These are phyloP conservation scores for Zophobas atratus DNA, from an alignment of 1,140 invertebrate genomes.

Conservation along the genomic window DNA sequence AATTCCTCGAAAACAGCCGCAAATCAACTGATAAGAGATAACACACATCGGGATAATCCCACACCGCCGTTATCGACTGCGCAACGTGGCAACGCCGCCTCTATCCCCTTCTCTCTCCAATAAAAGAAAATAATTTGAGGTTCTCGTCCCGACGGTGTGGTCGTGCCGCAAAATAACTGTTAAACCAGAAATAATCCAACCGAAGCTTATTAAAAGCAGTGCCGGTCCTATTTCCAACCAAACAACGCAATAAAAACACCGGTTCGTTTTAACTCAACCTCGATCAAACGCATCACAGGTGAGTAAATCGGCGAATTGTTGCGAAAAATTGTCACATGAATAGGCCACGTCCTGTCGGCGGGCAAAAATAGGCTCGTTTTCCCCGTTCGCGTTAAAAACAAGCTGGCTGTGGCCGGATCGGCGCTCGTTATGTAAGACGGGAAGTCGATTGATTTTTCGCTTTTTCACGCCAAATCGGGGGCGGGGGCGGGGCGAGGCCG, in stretches of 20 bases:
- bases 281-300: slow-evolving; percentile 14
- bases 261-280: not conserved
- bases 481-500: not conserved
- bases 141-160: slow-evolving; percentile 4
- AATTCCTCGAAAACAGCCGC: not conserved
- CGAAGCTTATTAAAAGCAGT: slow-evolving; percentile 11
- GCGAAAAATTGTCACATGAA: slow-evolving; percentile 27
- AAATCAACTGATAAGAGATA: not conserved
- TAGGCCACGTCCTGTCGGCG: not conserved
- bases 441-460: slow-evolving; percentile 26
- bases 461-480: slow-evolving; percentile 7
- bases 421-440: slow-evolving; percentile 28
- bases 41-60: not conserved
- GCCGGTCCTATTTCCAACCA: slow-evolving; percentile 6
- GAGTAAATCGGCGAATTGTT: not conserved
- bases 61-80: not conserved
- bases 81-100: not conserved
- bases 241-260: slow-evolving; percentile 16
- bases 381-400: not conserved
- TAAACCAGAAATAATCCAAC: slow-evolving; percentile 29
- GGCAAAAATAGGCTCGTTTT: not conserved
- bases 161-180: slow-evolving; percentile 18
- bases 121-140: slow-evolving; percentile 11
- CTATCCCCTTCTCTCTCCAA: not conserved
- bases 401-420: slow-evolving; percentile 11